Base-by-base conservation (phyloP, 1,140 invertebrate species). In the Bombus huntii region DNA sequence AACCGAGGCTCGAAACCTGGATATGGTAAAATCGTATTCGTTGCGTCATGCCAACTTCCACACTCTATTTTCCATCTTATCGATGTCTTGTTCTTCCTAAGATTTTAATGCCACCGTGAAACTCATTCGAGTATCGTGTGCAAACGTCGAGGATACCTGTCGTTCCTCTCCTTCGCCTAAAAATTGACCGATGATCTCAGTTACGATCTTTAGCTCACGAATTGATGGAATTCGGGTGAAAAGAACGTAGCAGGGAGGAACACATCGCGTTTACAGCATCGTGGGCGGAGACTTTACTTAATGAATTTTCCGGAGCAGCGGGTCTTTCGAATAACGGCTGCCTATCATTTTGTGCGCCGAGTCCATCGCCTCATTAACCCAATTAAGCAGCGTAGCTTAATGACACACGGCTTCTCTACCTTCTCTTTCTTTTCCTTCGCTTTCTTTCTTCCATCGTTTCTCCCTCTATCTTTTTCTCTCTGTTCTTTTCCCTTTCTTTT, bases 281-380 rank as follows among this genome's bases (percentile, higher is more conserved):
- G 5, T 28, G 37, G 44, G 44, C 13, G n/a, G 22, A 76, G 72
- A 78, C 65, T 89, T 80, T 87, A 53, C 85, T 86, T 89, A 89
- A 90, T 87, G 86, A 90, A 90, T 90, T 85, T 90, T 82, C 79
- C 73, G 86, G 76, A 74, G 74, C 65, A 59, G n/a, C 81, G 78
- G 39, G 39, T 68, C 57, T 53, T 82, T 79, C 66, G 68, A 88
- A 87, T 87, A 91, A 90, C 81, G 73, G 76, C 62, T 31, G 34
- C 72, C 77, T 88, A 86, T 92, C 92, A 89, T 93, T 93, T 92
- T 87, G 88, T 81, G 87, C 83, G 81, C 59, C 65, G 80, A 89
- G 86, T 89, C 87, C 91, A 92, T 92, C 92, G 90, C 90, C 90
- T 94, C 93, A 93, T 94, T 94, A 93, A 93, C 92, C 93, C 91